phyloP scores from a whole-genome alignment of 1,140 invertebrate genomes.

The Drosophila erecta region DNA sequence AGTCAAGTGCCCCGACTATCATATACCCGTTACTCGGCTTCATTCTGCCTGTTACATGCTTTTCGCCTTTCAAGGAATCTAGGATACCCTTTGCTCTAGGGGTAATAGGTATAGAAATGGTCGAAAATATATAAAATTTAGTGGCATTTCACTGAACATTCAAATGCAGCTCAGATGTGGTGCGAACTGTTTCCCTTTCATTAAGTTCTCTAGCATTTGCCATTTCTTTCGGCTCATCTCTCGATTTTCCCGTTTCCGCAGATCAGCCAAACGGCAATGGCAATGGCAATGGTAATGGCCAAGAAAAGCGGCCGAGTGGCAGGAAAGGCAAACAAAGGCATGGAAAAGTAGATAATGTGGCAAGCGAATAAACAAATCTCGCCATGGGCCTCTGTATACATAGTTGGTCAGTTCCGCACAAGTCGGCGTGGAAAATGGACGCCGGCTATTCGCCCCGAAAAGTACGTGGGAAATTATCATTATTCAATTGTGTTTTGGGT shows the following conservation, averaged over 20 bases:
- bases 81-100: too few relatives aligned
- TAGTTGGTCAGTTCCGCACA: constrained; percentile 61
- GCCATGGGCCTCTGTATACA: constrained; percentile 2
- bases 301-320: constrained; percentile 57
- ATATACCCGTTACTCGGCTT: too few relatives aligned
- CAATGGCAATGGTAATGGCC: constrained; percentile 63
- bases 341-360: constrained; percentile 53
- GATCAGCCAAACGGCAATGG: constrained; percentile 45
- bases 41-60: too few relatives aligned
- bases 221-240: constrained; percentile 42
- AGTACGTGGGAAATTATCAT: constrained; percentile 50
- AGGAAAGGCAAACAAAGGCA: constrained; percentile 13
- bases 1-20: too few relatives aligned
- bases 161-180: constrained; percentile 17
- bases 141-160: constrained; percentile 3
- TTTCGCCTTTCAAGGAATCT: too few relatives aligned
- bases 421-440: constrained; percentile 72
- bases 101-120: neutral
- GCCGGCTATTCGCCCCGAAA: constrained; percentile 65
- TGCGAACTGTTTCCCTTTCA: constrained; percentile 21
- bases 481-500: neutral
- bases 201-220: constrained; percentile 36
- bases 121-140: neutral
- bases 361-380: constrained; percentile 69
- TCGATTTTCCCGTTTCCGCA: constrained; percentile 44